Evolutionary conservation across 2,797 vertebrate species (phyloP).

Genomic region (Tragopan temminckii): DNA sequence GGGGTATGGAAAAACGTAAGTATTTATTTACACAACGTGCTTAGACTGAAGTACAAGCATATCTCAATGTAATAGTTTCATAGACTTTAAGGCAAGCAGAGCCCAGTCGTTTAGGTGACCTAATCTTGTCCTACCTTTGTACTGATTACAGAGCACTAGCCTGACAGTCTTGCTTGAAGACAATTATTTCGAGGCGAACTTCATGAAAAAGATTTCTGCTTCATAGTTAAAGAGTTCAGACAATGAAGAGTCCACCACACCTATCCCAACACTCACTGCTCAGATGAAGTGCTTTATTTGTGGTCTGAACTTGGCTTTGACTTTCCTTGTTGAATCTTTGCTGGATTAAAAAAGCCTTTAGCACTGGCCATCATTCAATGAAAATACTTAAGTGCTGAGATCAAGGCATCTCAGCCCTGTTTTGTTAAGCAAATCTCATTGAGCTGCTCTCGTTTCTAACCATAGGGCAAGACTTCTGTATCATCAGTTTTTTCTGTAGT

Average conservation of each 20-base stretch:
- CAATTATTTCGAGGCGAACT: slow-evolving; percentile 10
- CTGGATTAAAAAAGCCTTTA: slow-evolving; percentile 43
- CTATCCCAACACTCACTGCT: not conserved
- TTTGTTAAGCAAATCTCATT: slow-evolving; percentile 13
- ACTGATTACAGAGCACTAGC: not conserved
- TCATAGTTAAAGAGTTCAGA: slow-evolving; percentile 34
- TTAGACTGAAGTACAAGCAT: not conserved
- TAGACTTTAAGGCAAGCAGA: slow-evolving; percentile 11
- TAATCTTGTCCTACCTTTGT: not conserved
- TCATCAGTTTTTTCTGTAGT: slow-evolving; percentile 39
- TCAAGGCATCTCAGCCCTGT: slow-evolving; percentile 22
- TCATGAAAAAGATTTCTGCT: not conserved
- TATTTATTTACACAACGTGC: slow-evolving; percentile 37
- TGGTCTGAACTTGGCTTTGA: slow-evolving; percentile 51
- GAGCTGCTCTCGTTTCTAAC: slow-evolving; percentile 30
- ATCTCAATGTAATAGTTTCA: slow-evolving; percentile 3
- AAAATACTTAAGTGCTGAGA: slow-evolving; percentile 27
- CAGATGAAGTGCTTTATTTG: slow-evolving; percentile 47
- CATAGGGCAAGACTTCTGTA: not conserved
- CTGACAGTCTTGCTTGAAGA: not conserved
- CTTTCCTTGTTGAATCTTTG: slow-evolving; percentile 32
- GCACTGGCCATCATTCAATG: slow-evolving; percentile 29
- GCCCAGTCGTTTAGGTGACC: not conserved
- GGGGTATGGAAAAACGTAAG: not conserved
- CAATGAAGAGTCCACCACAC: slow-evolving; percentile 34